These are phyloP conservation scores for Oncopodura yosiiana DNA, from an alignment of 1,140 invertebrate species.

Conservation along the genomic window DNA sequence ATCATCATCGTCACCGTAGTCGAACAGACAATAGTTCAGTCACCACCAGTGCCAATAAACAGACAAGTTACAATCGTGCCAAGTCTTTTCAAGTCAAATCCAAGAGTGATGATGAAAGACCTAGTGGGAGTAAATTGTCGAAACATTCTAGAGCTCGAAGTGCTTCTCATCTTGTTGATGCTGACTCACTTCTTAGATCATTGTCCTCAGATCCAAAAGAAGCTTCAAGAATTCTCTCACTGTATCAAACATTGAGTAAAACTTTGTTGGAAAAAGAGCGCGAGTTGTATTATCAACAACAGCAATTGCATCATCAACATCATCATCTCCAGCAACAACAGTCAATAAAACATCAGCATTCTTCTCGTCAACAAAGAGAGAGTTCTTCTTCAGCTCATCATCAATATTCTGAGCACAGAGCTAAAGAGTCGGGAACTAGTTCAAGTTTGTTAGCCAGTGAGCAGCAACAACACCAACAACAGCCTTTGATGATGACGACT, in stretches of 20 bases:
- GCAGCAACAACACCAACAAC: conserved; percentile 1
- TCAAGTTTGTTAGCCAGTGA: conserved; percentile 5
- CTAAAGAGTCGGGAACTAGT: neutral
- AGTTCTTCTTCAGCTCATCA: neutral
- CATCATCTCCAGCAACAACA: conserved; percentile 11
- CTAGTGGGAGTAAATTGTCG: conserved; percentile 31
- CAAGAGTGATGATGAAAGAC: conserved; percentile 33
- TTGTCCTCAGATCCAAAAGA: conserved; percentile 31
- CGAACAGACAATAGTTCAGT: neutral
- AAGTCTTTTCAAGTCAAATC: conserved; percentile 35
- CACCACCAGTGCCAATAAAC: neutral
- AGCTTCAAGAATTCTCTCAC: conserved; percentile 30
- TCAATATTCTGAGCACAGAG: neutral
- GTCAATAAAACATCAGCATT: conserved; percentile 11
- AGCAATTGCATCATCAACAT: conserved; percentile 14
- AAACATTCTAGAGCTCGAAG: conserved; percentile 33
- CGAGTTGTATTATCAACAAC: conserved; percentile 4
- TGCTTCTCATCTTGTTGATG: conserved; percentile 29
- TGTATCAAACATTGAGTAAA: conserved; percentile 29
- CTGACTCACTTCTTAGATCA: conserved; percentile 29
- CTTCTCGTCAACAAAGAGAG: conserved; percentile 4
- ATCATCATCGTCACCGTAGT: conserved; percentile 3
- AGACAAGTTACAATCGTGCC: conserved; percentile 28
- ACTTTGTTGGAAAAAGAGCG: neutral
- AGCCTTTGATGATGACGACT: no score